These are phyloP conservation scores for Heliconius ethilla DNA, from an alignment of 2,888 invertebrate genomes.

Conservation along the genomic window DNA sequence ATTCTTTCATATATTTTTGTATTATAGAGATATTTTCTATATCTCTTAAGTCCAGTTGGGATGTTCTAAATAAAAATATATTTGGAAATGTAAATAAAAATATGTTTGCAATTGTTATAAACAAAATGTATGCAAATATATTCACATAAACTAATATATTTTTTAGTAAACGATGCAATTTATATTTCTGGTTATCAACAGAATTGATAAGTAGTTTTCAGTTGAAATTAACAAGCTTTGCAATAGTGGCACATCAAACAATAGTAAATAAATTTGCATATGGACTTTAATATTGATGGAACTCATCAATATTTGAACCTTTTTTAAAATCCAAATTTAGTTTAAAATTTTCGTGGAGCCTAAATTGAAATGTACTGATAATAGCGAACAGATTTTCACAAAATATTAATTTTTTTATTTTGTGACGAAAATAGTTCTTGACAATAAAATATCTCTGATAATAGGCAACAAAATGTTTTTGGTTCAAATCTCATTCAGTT, in stretches of 20 bases:
- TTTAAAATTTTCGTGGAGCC: background rate
- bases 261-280: no score
- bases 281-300: no score
- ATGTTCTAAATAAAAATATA: no score
- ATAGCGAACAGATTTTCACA: background rate
- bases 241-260: background rate
- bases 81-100: no score
- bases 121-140: background rate
- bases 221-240: slow-evolving; percentile 5
- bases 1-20: background rate
- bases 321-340: background rate
- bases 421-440: no score
- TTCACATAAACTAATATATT: background rate
- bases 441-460: no score
- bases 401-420: background rate
- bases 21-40: no score
- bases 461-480: no score
- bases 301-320: background rate
- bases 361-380: background rate
- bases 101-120: no score
- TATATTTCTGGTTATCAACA: background rate
- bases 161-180: background rate
- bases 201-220: background rate
- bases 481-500: background rate
- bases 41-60: no score